Evolutionary conservation across 2,113 vertebrate species (phyloP).

Genomic region (Cyphomyrus plagiostoma): DNA sequence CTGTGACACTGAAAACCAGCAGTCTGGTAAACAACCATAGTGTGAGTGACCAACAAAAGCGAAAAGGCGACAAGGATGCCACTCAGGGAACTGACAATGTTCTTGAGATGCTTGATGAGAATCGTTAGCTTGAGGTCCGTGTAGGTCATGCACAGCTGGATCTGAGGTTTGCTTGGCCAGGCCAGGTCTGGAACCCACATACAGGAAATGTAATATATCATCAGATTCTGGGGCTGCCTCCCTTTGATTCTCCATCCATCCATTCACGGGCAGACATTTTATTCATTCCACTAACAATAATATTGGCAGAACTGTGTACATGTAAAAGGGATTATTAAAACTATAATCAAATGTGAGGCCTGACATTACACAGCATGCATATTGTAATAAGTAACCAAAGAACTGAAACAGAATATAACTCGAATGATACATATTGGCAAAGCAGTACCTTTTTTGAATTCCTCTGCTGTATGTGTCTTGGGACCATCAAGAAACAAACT

Average conservation of each 20-base stretch:
- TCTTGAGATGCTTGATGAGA: slow-evolving; percentile 77
- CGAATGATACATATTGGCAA: not conserved
- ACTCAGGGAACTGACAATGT: slow-evolving; percentile 59
- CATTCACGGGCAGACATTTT: not conserved
- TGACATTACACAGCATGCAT: not conserved
- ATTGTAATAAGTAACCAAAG: not conserved
- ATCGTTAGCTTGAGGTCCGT: slow-evolving; percentile 60
- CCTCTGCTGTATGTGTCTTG: slow-evolving; percentile 15
- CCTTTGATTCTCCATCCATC: no score
- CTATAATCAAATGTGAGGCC: not conserved
- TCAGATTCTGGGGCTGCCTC: not conserved
- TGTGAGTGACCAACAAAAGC: not conserved
- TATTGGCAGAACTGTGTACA: not conserved
- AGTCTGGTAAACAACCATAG: not conserved
- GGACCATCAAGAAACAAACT: slow-evolving; percentile 72
- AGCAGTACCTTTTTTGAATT: slow-evolving; percentile 31
- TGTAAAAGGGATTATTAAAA: not conserved
- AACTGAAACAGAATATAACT: not conserved
- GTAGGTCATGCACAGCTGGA: slow-evolving; percentile 69
- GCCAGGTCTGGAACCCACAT: slow-evolving; percentile 33
- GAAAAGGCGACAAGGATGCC: not conserved
- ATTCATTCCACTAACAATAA: not conserved
- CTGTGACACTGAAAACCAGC: not conserved
- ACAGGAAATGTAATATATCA: not conserved
- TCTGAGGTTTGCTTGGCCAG: slow-evolving; percentile 48